Evolutionary conservation across 2,113 vertebrate genomes (phyloP), one percentile per base, ranked within the genome.

Genomic region (Solea senegalensis): DNA sequence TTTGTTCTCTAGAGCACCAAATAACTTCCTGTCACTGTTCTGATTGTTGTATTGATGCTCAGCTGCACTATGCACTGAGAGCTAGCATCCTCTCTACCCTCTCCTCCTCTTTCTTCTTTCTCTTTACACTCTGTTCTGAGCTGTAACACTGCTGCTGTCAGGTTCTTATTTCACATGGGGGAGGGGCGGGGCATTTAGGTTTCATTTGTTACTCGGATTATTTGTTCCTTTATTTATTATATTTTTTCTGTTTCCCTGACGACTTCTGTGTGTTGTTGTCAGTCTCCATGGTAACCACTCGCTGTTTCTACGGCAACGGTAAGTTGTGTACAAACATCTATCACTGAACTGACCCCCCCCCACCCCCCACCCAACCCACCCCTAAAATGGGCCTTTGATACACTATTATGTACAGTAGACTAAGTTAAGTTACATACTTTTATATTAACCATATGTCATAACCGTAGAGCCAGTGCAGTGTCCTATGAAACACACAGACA

Each of bases 261-360:
- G 91, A 93, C 92, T 91, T 93, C 91, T 92, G 90, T 93, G 90
- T 91, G 92, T 93, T 93, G 91, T 93, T 92, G 92, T 93, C 92
- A 93, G 92, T 93, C 86, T 93, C 92, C 92, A 91, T 86, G 92
- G 89, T 93, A 93, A 92, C 92, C 88, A 89, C 91, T 91, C 91
- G 90, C 91, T 91, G 91, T 93, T 91, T 90, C 91, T 87, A 78
- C 91, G 76, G 86, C 89, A 90, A 90, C 89, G 92, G 92, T 93
- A 93, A 93, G 92, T 93, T 92, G 86, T 92, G 91, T 91, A 88
- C 89, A 89, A 89, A 90, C 86, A 82, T 89, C 74, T 77, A 85
- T 91, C 81, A 91, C 91, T 92, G 88, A 89, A 86, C 80, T 92
- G 90, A 88, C 55, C 82, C 86, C 81, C 81, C 70, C 81, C 40